These are phyloP conservation scores for Chrysodeixis includens DNA, from an alignment of 2,888 invertebrate species.

Conservation along the genomic window DNA sequence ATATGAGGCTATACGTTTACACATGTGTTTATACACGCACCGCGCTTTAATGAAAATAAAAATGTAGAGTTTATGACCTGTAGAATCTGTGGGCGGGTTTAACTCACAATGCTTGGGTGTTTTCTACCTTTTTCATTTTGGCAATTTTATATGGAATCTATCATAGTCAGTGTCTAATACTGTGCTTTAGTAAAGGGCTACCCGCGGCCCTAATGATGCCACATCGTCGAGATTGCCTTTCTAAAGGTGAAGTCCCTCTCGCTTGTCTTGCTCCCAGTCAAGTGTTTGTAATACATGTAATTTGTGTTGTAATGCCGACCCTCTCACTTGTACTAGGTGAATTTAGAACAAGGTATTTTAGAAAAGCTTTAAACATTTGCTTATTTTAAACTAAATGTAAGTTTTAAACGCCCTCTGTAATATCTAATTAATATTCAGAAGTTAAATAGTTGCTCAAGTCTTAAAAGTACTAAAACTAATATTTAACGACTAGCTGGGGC, in stretches of 20 bases:
- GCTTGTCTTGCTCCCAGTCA: not conserved
- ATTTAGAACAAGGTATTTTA: not conserved
- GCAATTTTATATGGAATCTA: not conserved
- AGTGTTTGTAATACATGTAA: constrained; percentile 30
- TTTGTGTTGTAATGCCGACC: not conserved
- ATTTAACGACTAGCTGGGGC: constrained; percentile 11
- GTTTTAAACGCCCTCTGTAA: constrained; percentile 21
- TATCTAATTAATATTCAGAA: constrained; percentile 47
- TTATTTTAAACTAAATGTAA: not conserved
- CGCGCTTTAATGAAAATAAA: not conserved
- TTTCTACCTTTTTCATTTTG: not conserved
- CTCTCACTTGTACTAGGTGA: not conserved
- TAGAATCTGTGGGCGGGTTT: not conserved
- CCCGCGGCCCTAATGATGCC: constrained; percentile 7
- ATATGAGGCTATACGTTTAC: constrained; percentile 29
- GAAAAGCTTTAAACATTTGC: not conserved
- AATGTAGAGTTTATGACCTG: not conserved
- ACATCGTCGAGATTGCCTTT: constrained; percentile 1
- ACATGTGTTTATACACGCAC: not conserved
- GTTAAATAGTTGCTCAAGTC: constrained; percentile 21
- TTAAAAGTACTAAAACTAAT: constrained; percentile 31
- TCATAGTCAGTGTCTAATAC: not conserved
- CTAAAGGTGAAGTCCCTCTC: not conserved
- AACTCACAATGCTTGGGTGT: not conserved
- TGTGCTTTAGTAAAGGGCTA: not conserved